Evolutionary conservation across 2,113 vertebrate species (phyloP).

Genomic region (Odocoileus hemionus): DNA sequence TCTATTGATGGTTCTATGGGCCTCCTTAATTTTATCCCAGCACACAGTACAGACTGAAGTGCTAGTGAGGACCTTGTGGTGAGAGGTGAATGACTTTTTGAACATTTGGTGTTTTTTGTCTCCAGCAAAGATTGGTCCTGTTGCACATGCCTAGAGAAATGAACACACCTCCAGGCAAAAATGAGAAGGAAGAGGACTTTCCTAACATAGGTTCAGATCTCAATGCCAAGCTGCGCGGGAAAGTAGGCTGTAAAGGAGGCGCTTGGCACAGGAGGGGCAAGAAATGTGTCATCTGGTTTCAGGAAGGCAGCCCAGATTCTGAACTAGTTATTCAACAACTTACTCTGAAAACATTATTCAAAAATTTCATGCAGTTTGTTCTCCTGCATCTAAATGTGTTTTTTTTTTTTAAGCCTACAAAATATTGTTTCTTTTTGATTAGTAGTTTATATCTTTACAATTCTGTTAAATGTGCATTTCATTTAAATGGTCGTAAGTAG

Average conservation of each 20-base stretch:
- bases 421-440: neutral
- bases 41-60: neutral
- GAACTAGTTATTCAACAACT: neutral
- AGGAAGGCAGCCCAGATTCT: neutral
- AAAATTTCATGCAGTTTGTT: neutral
- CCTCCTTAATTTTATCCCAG: neutral
- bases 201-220: fast-evolving
- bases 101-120: neutral
- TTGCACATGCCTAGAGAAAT: neutral
- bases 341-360: neutral
- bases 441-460: neutral
- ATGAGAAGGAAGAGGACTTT: neutral
- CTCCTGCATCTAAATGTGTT: neutral
- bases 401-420: neutral
- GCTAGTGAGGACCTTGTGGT: neutral
- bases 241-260: neutral
- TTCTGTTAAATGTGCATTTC: neutral
- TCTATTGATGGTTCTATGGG: neutral
- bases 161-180: neutral
- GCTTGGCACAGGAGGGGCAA: neutral
- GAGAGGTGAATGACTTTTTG: neutral
- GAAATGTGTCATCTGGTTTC: neutral
- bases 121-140: neutral
- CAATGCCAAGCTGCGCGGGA: too few relatives aligned
- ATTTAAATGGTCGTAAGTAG: neutral